phyloP scores from a whole-genome alignment of 2,888 invertebrate genomes.

The Julus scandinavius region DNA sequence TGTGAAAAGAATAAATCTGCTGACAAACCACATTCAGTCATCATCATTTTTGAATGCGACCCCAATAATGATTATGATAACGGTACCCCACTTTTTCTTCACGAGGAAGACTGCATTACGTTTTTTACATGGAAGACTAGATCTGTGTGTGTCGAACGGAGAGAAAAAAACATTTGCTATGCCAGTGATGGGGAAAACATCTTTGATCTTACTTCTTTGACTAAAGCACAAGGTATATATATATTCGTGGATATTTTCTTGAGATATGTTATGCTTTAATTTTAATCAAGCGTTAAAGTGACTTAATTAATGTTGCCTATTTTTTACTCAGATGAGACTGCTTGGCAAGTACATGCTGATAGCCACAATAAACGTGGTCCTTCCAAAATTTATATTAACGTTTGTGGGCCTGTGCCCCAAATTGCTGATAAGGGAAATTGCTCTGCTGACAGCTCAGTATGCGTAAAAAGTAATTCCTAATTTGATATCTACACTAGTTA shows the following conservation, averaged over 20 bases:
- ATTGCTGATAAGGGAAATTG: conserved; percentile 21
- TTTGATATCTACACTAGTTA: not conserved
- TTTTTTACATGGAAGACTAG: conserved; percentile 56
- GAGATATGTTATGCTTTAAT: not conserved
- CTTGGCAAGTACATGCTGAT: conserved; percentile 51
- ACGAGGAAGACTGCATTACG: conserved; percentile 52
- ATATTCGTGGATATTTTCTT: not conserved
- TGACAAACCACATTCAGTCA: not conserved
- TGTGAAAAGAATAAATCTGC: conserved; percentile 10
- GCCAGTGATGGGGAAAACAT: conserved; percentile 48
- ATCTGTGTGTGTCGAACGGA: conserved; percentile 48
- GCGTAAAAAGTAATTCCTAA: conserved; percentile 53
- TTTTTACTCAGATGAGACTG: not conserved
- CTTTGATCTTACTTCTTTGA: conserved; percentile 53
- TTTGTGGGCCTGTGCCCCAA: conserved; percentile 53
- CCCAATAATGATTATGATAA: not conserved
- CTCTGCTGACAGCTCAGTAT: conserved; percentile 54
- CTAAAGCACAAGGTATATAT: conserved; percentile 14
- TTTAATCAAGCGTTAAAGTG: not conserved
- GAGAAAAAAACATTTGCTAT: conserved; percentile 43
- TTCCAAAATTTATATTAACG: conserved; percentile 54
- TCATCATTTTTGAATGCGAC: conserved; percentile 54
- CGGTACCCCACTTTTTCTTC: conserved; percentile 52
- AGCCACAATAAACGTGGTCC: not conserved
- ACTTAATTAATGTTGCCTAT: not conserved